These are phyloP conservation scores for Pseudeuparius sepicola DNA, from an alignment of 2,888 invertebrate genomes.

Conservation along the genomic window DNA sequence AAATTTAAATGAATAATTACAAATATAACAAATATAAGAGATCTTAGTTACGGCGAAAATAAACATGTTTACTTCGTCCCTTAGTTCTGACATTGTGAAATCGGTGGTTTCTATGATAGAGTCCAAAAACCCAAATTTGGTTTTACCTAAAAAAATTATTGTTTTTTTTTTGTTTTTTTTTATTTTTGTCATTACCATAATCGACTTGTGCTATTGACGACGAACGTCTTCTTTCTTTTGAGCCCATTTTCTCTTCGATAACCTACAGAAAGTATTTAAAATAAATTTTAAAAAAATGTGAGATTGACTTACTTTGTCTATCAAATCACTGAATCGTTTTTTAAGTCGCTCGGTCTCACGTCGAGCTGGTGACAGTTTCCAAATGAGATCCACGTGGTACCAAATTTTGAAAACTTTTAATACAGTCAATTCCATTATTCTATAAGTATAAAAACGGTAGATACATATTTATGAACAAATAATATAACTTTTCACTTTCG, in stretches of 20 bases:
- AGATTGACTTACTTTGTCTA: slow-evolving; percentile 2
- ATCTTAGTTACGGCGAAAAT: slow-evolving; percentile 14
- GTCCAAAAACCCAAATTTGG: slow-evolving; percentile 12
- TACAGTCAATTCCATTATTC: neutral
- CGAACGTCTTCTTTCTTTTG: too few relatives aligned
- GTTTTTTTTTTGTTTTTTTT: too few relatives aligned
- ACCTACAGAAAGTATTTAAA: too few relatives aligned
- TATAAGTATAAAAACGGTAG: too few relatives aligned
- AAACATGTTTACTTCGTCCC: slow-evolving; percentile 16
- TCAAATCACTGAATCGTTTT: neutral
- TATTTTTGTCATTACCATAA: too few relatives aligned
- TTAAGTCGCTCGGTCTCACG: neutral
- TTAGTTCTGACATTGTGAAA: slow-evolving; percentile 8
- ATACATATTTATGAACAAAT: too few relatives aligned
- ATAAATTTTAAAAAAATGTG: too few relatives aligned
- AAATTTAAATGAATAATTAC: neutral
- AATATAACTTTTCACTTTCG: too few relatives aligned
- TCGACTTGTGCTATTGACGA: too few relatives aligned
- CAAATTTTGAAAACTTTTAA: neutral
- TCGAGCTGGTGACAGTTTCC: neutral
- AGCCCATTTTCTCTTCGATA: too few relatives aligned
- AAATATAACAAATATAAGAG: too few relatives aligned
- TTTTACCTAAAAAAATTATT: too few relatives aligned
- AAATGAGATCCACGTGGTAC: slow-evolving; percentile 1
- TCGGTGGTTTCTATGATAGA: slow-evolving; percentile 10